Evolutionary conservation across 2,797 vertebrate genomes (phyloP).

Genomic region (Macropodus opercularis): DNA sequence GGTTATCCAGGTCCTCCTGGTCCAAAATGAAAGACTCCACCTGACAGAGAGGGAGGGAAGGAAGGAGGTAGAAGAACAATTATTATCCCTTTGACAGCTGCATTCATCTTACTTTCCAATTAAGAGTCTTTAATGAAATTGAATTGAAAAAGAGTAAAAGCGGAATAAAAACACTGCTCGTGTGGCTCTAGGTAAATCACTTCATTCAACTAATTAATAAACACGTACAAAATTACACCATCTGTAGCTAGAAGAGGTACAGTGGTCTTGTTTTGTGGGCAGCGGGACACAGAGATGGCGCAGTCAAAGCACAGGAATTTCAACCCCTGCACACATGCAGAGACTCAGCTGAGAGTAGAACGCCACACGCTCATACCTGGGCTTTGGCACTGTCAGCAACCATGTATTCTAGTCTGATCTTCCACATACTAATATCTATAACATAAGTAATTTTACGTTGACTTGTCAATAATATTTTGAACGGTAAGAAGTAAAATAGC

Average conservation of each 20-base stretch:
- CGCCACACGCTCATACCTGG: slow-evolving; percentile 47
- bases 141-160: neutral
- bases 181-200: slow-evolving; percentile 1
- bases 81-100: neutral
- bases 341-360: slow-evolving; percentile 60
- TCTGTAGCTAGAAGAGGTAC: slow-evolving; percentile 44
- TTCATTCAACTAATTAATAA: slow-evolving; percentile 12
- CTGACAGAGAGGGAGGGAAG: slow-evolving; percentile 69
- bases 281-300: slow-evolving; percentile 25
- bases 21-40: slow-evolving; percentile 99
- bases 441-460: too few relatives aligned
- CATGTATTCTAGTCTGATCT: slow-evolving; percentile 8
- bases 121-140: neutral
- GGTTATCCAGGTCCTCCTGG: slow-evolving; percentile 99
- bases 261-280: slow-evolving; percentile 45
- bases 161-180: neutral
- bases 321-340: slow-evolving; percentile 46
- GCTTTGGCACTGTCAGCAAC: slow-evolving; percentile 17
- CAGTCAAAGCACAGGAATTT: slow-evolving; percentile 46
- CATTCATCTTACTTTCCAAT: slow-evolving; percentile 18
- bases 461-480: too few relatives aligned
- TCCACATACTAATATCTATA: slow-evolving; percentile 14
- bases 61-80: neutral
- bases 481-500: too few relatives aligned
- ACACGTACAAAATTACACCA: neutral